Evolutionary conservation across 2,113 vertebrate species (phyloP).

Genomic region (Isichthys henryi): DNA sequence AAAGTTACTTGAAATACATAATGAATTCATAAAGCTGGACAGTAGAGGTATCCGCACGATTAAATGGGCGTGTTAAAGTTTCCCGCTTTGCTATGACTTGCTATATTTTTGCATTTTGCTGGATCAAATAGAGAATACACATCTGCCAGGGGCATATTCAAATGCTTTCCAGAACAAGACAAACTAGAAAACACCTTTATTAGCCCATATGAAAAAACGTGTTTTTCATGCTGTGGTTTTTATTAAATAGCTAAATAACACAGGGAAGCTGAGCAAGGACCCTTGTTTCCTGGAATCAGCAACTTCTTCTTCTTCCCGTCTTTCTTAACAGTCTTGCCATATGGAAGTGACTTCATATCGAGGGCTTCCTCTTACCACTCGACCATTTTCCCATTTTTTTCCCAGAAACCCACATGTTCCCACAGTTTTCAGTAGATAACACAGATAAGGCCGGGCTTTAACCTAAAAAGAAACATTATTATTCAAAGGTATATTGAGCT

Average conservation of each 20-base stretch:
- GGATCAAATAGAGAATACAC: background rate
- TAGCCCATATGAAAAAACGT: background rate
- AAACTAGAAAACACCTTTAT: background rate
- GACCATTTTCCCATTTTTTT: conserved; percentile 29
- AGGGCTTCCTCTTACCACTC: conserved; percentile 33
- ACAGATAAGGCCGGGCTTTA: background rate
- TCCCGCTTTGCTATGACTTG: background rate
- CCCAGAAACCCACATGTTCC: background rate
- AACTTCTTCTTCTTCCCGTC: background rate
- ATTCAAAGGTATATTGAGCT: background rate
- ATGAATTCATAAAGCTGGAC: background rate
- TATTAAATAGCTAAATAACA: background rate
- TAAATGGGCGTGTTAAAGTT: background rate
- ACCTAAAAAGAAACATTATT: background rate
- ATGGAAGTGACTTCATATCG: conserved; percentile 22
- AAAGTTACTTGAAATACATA: background rate
- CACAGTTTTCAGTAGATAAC: background rate
- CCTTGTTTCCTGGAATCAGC: background rate
- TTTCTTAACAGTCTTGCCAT: background rate
- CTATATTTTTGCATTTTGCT: background rate
- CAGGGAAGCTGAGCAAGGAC: background rate
- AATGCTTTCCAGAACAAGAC: background rate
- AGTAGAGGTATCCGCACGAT: background rate
- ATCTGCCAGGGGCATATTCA: background rate
- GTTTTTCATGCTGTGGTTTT: background rate